phyloP scores from a whole-genome alignment of 2,797 vertebrate species.

The Erithacus rubecula region DNA sequence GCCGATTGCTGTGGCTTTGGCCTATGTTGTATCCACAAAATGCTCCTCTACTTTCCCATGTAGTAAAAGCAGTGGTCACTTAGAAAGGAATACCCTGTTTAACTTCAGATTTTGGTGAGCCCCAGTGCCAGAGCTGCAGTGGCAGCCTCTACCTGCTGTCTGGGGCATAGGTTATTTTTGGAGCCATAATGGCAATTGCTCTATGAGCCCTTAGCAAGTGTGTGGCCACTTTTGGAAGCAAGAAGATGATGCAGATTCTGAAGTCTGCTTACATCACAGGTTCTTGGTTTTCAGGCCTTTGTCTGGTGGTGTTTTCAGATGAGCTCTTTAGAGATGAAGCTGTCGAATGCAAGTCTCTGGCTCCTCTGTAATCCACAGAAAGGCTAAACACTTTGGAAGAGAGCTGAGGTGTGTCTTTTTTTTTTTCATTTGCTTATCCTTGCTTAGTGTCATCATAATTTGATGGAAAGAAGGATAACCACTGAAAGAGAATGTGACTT shows the following conservation, averaged over 20 bases:
- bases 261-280: not conserved
- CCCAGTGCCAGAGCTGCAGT: accelerated
- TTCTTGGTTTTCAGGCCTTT: not conserved
- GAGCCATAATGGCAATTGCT: accelerated
- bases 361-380: not conserved
- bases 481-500: not conserved
- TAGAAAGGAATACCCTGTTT: not conserved
- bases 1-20: not conserved
- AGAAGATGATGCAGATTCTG: not conserved
- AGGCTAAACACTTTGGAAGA: not conserved
- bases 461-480: not conserved
- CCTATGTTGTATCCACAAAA: not conserved
- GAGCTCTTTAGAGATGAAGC: not conserved
- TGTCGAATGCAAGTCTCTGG: not conserved
- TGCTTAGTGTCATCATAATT: not conserved
- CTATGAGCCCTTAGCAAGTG: not conserved
- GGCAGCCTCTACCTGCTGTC: not conserved
- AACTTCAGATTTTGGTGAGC: not conserved
- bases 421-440: not conserved
- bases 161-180: not conserved
- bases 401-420: not conserved
- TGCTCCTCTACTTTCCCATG: not conserved
- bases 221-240: not conserved
- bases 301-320: not conserved
- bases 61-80: not conserved